Evolutionary conservation across 92 coral and sea anemone genomes (phyloP).

Genomic region (Umimayanthus kanabou): DNA sequence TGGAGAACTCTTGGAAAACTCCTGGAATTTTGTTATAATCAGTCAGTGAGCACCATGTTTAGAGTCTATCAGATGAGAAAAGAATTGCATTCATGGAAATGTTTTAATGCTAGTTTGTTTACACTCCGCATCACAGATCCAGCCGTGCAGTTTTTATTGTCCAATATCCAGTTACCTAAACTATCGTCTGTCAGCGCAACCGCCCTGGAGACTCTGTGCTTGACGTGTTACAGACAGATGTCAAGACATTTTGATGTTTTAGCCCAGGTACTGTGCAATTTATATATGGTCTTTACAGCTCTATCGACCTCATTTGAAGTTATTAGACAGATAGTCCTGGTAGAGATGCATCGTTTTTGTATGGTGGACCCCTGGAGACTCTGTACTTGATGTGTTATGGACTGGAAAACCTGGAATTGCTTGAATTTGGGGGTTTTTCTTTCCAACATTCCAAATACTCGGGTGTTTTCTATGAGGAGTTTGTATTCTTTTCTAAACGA

Average conservation of each 20-base stretch:
- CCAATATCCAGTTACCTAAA: slow-evolving; percentile 68
- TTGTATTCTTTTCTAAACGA: too few relatives aligned
- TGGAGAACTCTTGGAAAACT: too few relatives aligned
- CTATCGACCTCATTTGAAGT: background rate
- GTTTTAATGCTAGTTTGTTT: background rate
- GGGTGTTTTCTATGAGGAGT: background rate
- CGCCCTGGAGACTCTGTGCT: slow-evolving; percentile 83
- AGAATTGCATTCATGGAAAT: too few relatives aligned
- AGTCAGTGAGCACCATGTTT: too few relatives aligned
- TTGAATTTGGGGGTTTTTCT: too few relatives aligned
- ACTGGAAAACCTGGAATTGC: background rate
- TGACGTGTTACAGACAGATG: slow-evolving; percentile 83
- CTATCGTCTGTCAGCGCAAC: slow-evolving; percentile 84
- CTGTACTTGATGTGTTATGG: slow-evolving; percentile 68
- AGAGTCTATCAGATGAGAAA: too few relatives aligned
- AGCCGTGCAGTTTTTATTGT: slow-evolving; percentile 69
- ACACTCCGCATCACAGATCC: slow-evolving; percentile 64
- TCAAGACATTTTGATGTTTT: slow-evolving; percentile 86
- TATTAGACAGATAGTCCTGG: background rate
- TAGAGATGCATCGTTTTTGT: background rate
- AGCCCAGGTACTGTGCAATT: slow-evolving; percentile 68
- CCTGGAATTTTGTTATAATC: too few relatives aligned
- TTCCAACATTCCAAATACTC: background rate
- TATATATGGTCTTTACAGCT: background rate
- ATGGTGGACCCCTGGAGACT: background rate